A percentile compares a stretch with the other conserved stretches of the same genome.
phyloP scores from a whole-genome alignment of 2,797 vertebrate species.

The Coendou prehensilis region DNA sequence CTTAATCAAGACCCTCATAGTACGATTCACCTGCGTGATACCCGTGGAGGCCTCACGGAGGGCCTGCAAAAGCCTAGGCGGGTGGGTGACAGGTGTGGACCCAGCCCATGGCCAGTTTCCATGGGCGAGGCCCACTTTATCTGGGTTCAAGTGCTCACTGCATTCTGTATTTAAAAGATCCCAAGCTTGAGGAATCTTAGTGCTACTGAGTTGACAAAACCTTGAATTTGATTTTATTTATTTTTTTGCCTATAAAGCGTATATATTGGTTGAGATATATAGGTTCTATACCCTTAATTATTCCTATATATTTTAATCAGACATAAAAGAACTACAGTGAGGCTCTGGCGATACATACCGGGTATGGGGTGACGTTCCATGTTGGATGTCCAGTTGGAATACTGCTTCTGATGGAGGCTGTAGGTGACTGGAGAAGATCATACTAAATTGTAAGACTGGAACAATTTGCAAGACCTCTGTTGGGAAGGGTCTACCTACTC shows the following conservation, averaged over 20 bases:
- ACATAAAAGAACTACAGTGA: background rate
- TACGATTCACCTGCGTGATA: accelerated
- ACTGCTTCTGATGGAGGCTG: background rate
- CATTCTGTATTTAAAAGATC: background rate
- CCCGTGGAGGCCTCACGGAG: accelerated
- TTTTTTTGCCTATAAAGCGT: background rate
- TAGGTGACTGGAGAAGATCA: background rate
- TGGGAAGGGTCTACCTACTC: background rate
- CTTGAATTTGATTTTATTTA: background rate
- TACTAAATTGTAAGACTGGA: background rate
- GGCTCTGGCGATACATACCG: background rate
- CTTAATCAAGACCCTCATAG: background rate
- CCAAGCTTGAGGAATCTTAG: background rate
- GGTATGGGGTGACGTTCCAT: background rate
- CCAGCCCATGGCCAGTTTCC: background rate
- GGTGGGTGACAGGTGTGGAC: accelerated
- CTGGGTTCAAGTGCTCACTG: background rate
- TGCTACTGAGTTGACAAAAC: background rate
- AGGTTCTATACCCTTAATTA: background rate
- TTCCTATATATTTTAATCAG: background rate
- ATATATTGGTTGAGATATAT: background rate
- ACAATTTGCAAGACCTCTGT: background rate
- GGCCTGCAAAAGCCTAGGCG: background rate
- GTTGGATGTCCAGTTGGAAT: background rate
- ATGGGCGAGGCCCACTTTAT: accelerated